Base-by-base conservation (phyloP, 2,113 vertebrate genomes). In the Notothenia rossii region DNA sequence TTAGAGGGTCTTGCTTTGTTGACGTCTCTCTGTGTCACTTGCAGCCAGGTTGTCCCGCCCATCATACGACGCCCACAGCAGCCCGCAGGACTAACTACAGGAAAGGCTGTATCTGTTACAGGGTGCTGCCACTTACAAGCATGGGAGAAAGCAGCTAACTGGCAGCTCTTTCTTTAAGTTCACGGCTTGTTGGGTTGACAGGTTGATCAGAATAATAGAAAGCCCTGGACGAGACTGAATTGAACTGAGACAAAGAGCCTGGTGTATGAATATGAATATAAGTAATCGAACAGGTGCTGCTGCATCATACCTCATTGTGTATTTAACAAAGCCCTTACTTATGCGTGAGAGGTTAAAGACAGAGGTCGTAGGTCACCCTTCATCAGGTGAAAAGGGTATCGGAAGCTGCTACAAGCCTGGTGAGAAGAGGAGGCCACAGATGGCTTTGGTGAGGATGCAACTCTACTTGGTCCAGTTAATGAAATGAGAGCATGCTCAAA, bases 61-160 rank as follows among this genome's bases (percentile, higher is more conserved):
- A 40, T 89, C 89, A 88, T 63, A 71, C 14, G 79, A 64, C 72
- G 75, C 73, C 84, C 73, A 73, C 65, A 1, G 68, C 43, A 82
- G 45, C 53, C 73, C 84, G 2, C 66, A 61, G 61, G 77, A 86
- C 88, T 91, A 92, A 94, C 92, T 93, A 90, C 87, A 82, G 86
- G 66, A 83, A 88, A 58, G 75, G 55, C 62, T 81, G 73, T 83
- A 89, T 92, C 88, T 61, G 61, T 92, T 90, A 88, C 84, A 86
- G 58, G 64, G 76, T 29, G 70, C 82, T 78, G 82, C 77, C 68
- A 72, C 68, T 80, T 72, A 53, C n/a, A 53, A 50, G 29, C 62
- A 72, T 1, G 46, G 46, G 66, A 81, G 63, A 61, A 10, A 61
- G 67, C 54, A 55, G 62, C 76, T 60, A 81, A 83, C 70, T 67